Base-by-base conservation (phyloP, 1,140 invertebrate genomes). In the Bilobella aurantiaca region DNA sequence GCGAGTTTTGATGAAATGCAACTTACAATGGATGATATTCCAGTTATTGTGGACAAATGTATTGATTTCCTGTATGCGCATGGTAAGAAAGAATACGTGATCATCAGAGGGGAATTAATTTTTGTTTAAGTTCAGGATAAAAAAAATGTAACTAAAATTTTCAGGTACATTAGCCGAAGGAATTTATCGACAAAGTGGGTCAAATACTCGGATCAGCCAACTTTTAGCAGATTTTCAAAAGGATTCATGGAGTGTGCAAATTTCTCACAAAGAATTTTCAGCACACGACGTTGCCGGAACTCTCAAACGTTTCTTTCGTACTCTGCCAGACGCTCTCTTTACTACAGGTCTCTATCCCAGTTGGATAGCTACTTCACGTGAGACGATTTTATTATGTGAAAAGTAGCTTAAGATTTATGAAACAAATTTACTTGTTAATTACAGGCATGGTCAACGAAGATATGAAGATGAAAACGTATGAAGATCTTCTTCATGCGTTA, bases 41-140 rank as follows among this genome's bases (percentile, higher is more conserved):
- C 91, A 27, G 87, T 90, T 18, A 85, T 94, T 62, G 87, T 95
- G 1, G 89, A 93, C 70, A 93, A 91, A 76, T 94, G 91, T 77
- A 85, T 93, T 46, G 91, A 89, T 74, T 93, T 92, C 74, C 85
- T 94, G 64, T 89, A 88, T 71, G 83, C 85, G 18, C 84, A 93
- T 75, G 91, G 88, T 89, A 80, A 77, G 76, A 47, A 28, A 12
- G n/a, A n/a, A n/a, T n/a, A n/a, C n/a, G n/a, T n/a, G n/a, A n/a
- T n/a, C n/a, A n/a, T n/a, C n/a, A n/a, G n/a, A n/a, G n/a, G n/a
- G n/a, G n/a, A n/a, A n/a, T n/a, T n/a, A n/a, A n/a, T n/a, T n/a
- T n/a, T n/a, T n/a, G n/a, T n/a, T n/a, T n/a, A n/a, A n/a, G n/a
- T n/a, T 16, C 18, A 18, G 18, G 31, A 37, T 25, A 34, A 32